Evolutionary conservation across 2,888 invertebrate species (phyloP), one percentile per base, ranked within the genome.

Genomic region (Leptogaster cylindrica): DNA sequence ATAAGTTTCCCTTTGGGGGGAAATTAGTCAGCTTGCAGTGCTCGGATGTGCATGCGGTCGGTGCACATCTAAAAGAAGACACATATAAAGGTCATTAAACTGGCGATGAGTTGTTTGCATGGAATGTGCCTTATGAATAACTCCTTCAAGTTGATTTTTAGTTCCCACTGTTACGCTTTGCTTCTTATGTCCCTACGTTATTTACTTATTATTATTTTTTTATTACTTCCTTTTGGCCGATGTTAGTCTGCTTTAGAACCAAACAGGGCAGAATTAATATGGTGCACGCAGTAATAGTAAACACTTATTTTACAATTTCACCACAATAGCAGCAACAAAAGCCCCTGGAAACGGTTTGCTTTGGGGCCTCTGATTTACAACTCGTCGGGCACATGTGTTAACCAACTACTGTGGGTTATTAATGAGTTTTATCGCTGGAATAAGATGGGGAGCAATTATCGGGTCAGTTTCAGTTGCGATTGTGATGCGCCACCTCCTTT

Each of bases 61-160:
- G 18, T 31, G 52, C 27, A 33, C 36, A 36, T 39, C 36, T 55
- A 20, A 25, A 55, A 10, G 55, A 55, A 55, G 12, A 55, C 55
- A 55, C 55, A 20, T 20, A 55, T 36, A 36, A 36, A 55, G 55
- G 55, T 55, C 55, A 55, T 55, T 55, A 55, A 55, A 55, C 55
- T 25, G 55, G 39, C 55, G 55, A 55, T 55, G 55, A 55, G 36
- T 55, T 55, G 55, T 55, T 55, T 36, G 55, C 55, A 39, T 55
- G 55, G 55, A 55, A 55, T 55, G 55, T 55, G 36, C 36, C 12
- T 20, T 55, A 55, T 55, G 55, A 55, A 55, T 55, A 41, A 36
- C 55, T 55, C 55, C 55, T 55, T 55, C 55, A 55, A 55, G 55
- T 55, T 8, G 36, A 55, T 55, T 55, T 55, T 55, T 55, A 55